Conservation (phyloP, 2,113 vertebrate species). For the Clarias gariepinus region DNA sequence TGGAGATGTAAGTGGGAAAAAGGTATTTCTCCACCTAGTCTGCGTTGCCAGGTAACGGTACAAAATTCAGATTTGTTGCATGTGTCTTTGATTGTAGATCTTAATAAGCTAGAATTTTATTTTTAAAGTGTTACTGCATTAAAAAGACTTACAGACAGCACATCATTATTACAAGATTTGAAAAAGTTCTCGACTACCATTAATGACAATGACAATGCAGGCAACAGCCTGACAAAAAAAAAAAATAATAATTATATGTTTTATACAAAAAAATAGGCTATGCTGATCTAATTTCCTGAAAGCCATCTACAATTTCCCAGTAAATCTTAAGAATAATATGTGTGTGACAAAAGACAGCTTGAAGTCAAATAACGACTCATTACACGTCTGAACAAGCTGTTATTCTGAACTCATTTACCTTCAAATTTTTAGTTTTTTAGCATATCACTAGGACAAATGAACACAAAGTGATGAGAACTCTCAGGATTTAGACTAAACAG, state of each 20-base stretch:
- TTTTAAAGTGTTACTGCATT: background rate
- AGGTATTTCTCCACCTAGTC: constrained; percentile 31
- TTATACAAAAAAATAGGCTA: background rate
- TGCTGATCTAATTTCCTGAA: background rate
- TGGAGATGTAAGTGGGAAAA: constrained; percentile 23
- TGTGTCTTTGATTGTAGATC: background rate
- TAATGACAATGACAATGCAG: background rate
- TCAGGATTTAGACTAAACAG: too few relatives aligned
- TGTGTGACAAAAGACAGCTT: background rate
- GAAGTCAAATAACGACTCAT: background rate
- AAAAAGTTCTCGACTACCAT: background rate
- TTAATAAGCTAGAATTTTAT: background rate
- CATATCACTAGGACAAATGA: too few relatives aligned
- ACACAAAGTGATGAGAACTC: too few relatives aligned
- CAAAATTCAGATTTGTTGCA: background rate
- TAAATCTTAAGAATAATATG: background rate
- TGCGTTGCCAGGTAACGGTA: constrained; percentile 42
- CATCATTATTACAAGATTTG: background rate
- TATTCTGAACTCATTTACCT: background rate
- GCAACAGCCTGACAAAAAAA: background rate
- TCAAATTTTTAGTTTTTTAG: too few relatives aligned
- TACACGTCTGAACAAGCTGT: background rate
- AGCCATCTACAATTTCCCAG: background rate
- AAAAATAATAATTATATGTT: too few relatives aligned
- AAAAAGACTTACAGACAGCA: background rate